A percentile compares a stretch with the other conserved stretches of the same genome.
These are phyloP conservation scores for Adoxophyes honmai DNA, from an alignment of 1,140 invertebrate species.

Conservation along the genomic window DNA sequence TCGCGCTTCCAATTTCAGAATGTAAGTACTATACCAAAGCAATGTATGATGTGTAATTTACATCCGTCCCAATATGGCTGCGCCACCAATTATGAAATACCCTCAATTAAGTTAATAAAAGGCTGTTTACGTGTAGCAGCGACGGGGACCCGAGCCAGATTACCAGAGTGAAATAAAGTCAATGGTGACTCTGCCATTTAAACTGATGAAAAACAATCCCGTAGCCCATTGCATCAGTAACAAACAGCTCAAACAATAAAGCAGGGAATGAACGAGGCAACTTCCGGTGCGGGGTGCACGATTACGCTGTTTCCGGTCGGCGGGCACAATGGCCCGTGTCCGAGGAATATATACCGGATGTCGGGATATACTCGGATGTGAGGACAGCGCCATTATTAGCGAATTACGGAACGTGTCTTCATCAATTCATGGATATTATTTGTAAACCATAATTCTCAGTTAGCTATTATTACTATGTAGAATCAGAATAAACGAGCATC, in stretches of 20 bases:
- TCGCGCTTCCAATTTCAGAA: too few species aligned
- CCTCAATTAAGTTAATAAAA: too few species aligned
- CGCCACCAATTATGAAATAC: too few species aligned
- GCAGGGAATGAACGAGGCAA: constrained; percentile 22
- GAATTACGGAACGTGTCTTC: neutral
- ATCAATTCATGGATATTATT: neutral
- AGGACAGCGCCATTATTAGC: constrained; percentile 8
- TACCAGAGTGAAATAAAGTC: neutral
- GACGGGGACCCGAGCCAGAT: neutral
- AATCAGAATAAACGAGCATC: too few species aligned
- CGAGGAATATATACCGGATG: constrained; percentile 15
- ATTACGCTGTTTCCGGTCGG: constrained; percentile 22
- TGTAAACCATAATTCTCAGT: too few species aligned
- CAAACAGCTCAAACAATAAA: constrained; percentile 28
- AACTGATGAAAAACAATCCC: constrained; percentile 12
- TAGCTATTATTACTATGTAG: too few species aligned
- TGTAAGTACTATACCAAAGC: too few species aligned
- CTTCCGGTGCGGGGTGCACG: constrained; percentile 23
- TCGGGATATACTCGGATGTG: constrained; percentile 6
- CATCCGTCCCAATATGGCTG: too few species aligned
- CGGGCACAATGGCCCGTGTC: constrained; percentile 17
- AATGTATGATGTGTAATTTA: too few species aligned
- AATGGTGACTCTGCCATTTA: constrained; percentile 7
- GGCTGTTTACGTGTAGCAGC: too few species aligned
- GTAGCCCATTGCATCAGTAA: constrained; percentile 11